phyloP scores from a whole-genome alignment of 2,888 invertebrate genomes.

The Hipparchia sbordonii region DNA sequence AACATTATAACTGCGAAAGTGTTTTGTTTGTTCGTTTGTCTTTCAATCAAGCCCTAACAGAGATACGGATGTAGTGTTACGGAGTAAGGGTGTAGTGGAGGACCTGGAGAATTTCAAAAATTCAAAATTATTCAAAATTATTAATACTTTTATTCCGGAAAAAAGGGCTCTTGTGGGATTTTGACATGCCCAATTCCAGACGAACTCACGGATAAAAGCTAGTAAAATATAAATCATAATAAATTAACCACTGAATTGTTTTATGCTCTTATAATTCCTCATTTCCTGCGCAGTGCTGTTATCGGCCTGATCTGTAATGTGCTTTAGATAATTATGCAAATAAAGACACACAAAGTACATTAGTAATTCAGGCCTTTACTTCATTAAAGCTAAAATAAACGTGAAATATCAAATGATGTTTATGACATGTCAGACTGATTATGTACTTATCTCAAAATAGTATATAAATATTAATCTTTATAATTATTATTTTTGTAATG shows the following conservation, averaged over 20 bases:
- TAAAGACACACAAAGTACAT: conserved; percentile 26
- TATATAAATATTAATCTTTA: background rate
- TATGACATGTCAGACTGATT: conserved; percentile 12
- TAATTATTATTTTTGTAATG: no score
- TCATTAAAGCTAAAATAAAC: conserved; percentile 11
- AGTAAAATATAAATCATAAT: conserved; percentile 31
- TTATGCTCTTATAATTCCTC: conserved; percentile 26
- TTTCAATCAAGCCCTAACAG: background rate
- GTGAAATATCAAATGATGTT: conserved; percentile 22
- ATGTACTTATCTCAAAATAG: background rate
- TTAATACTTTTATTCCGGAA: no score
- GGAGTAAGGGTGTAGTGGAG: no score
- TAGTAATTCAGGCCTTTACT: conserved; percentile 19
- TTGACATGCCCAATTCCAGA: no score
- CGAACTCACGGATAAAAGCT: conserved; percentile 23
- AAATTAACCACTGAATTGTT: conserved; percentile 19
- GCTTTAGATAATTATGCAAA: conserved; percentile 30
- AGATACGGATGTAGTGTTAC: background rate
- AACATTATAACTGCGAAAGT: no score
- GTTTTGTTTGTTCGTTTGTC: no score
- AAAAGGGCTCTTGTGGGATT: no score
- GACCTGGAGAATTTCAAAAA: no score
- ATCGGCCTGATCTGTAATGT: conserved; percentile 24
- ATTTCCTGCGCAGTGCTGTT: conserved; percentile 26
- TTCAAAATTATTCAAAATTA: no score